These are phyloP conservation scores for Helicoverpa armigera DNA, from an alignment of 1,140 invertebrate genomes.

Conservation along the genomic window DNA sequence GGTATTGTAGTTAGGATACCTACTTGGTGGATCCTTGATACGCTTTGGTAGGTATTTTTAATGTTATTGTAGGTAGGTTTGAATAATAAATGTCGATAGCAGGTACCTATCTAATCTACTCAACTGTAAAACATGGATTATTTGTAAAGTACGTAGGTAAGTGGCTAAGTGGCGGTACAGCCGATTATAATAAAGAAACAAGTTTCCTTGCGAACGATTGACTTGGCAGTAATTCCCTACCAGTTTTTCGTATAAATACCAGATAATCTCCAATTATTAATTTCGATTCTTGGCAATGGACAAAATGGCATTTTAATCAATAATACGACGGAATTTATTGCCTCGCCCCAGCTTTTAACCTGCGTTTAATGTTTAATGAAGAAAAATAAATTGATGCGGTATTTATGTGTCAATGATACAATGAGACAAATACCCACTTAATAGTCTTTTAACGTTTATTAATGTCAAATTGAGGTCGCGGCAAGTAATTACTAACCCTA, in stretches of 20 bases:
- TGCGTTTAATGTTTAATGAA: slow-evolving; percentile 20
- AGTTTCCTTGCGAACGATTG: not conserved
- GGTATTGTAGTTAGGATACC: too few species aligned
- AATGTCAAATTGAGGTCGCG: slow-evolving; percentile 15
- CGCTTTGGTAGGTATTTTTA: too few species aligned
- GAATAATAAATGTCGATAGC: too few species aligned
- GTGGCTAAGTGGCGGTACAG: too few species aligned
- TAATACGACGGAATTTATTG: not conserved
- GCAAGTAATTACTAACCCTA: slow-evolving; percentile 2
- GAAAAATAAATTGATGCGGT: slow-evolving; percentile 31
- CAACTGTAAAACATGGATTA: not conserved
- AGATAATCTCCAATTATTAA: slow-evolving; percentile 7
- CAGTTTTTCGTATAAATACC: not conserved
- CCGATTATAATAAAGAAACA: not conserved
- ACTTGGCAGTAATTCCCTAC: not conserved
- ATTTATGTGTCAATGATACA: slow-evolving; percentile 39
- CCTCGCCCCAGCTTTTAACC: slow-evolving; percentile 5
- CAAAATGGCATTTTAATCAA: slow-evolving; percentile 14
- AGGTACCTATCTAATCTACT: too few species aligned
- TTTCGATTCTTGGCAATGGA: not conserved
- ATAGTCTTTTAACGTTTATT: slow-evolving; percentile 23
- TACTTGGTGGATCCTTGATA: too few species aligned
- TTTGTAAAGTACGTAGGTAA: not conserved
- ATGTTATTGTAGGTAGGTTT: too few species aligned
- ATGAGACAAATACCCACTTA: slow-evolving; percentile 27